Base-by-base conservation (phyloP, 2,797 vertebrate species). In the Helicolenus hilgendorfi region DNA sequence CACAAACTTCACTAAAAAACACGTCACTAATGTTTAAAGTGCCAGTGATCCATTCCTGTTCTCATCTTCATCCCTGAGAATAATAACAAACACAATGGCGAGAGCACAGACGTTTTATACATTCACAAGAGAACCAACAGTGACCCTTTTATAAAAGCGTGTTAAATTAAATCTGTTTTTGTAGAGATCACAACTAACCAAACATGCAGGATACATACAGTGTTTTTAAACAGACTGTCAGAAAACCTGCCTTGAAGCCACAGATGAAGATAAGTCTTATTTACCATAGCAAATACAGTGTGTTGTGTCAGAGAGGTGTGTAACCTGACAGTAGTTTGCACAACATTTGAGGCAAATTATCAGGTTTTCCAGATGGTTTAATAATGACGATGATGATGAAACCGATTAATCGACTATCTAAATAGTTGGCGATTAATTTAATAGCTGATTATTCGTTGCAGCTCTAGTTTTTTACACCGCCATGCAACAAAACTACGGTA, bases 31-130 rank as follows among this genome's bases (percentile, higher is more conserved):
- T 29, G 97, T 98, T 99, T 99, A 99, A 99, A 99, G 98, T 97
- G 97, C 98, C 98, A 99, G 98, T 97, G 98, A 98, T 98, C 97
- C 97, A 98, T 98, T 97, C 96, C 94, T 96, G 96, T 97, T 93
- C 96, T 97, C 87, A 72, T 96, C 91, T 86, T 96, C 92, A 92
- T 97, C 92, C 87, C 91, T 91, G 93, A 92, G 85, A 91, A 96
- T 89, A 95, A 96, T 87, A 89, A 92, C 87, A 96, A 96, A 96
- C 93, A 92, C 84, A 77, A 64, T 69, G 77, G 81, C 91, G 29
- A 93, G n/a, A 86, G 36, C 36, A 11, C 87, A 95, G 84, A 94
- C 91, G 91, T 93, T 35, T 86, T 87, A 86, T 60, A 77, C 78
- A 91, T 72, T 76, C 68, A 85, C 67, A 27, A 24, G 58, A 81